Percentiles rank a stretch among this genome's conserved stretches.
These are phyloP conservation scores for Cairina moschata DNA, from an alignment of 2,113 vertebrate genomes.

Conservation along the genomic window DNA sequence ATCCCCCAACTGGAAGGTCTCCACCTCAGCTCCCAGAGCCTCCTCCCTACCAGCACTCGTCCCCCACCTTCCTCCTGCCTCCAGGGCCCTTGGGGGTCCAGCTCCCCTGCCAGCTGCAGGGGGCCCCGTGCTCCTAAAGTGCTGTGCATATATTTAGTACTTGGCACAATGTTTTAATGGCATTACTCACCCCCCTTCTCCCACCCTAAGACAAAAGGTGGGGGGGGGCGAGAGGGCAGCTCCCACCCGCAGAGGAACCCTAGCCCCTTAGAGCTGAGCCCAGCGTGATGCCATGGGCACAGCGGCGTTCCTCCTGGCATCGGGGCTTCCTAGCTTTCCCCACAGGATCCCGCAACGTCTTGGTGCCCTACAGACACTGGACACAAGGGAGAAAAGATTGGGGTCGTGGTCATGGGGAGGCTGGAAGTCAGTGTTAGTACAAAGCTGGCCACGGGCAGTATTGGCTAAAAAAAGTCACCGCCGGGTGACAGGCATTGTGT, in stretches of 20 bases:
- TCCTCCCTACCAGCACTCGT: not conserved
- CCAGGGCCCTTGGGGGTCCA: not conserved
- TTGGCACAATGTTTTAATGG: not conserved
- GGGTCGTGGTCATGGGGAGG: not conserved
- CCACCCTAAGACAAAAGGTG: not conserved
- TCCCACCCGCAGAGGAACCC: not conserved
- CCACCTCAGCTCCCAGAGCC: not conserved
- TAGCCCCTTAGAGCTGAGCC: not conserved
- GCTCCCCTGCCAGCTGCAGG: not conserved
- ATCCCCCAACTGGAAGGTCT: not conserved
- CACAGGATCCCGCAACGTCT: not conserved
- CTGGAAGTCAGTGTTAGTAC: accelerated
- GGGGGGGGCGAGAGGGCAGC: not conserved
- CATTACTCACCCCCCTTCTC: not conserved
- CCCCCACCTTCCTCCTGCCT: too few species aligned
- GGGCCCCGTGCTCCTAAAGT: conserved; percentile 34
- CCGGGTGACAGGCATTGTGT: not conserved
- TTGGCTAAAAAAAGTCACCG: not conserved
- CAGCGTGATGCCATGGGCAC: not conserved
- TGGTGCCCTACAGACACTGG: not conserved
- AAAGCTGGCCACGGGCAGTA: not conserved
- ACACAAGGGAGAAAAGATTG: not conserved
- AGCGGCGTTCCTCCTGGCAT: not conserved
- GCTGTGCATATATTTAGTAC: not conserved
- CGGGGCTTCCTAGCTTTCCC: not conserved